phyloP scores from a whole-genome alignment of 2,797 vertebrate species.

The Phataginus tetradactyla region DNA sequence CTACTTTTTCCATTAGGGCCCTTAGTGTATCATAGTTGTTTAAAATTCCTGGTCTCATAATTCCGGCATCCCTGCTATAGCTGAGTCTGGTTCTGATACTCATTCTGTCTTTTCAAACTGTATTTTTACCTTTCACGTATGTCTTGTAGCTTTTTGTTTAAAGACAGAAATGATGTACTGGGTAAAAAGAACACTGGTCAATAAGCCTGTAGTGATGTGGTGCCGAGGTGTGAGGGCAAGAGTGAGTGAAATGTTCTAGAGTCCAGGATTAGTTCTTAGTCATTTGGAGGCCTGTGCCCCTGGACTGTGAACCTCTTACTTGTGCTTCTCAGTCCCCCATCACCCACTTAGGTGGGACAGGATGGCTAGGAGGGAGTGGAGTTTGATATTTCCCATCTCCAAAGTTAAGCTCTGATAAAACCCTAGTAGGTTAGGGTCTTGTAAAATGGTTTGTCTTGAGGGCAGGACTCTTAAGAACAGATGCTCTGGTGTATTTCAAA shows the following conservation, averaged over 20 bases:
- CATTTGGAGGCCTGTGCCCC: not conserved
- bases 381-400: not conserved
- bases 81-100: not conserved
- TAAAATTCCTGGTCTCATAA: not conserved
- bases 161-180: not conserved
- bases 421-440: not conserved
- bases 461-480: not conserved
- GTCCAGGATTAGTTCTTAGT: not conserved
- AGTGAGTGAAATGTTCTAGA: fast-evolving
- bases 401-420: not conserved
- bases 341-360: not conserved
- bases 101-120: not conserved
- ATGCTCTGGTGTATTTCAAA: not conserved
- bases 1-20: not conserved
- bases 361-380: too few species aligned
- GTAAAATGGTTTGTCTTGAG: not conserved
- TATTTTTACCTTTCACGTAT: not conserved
- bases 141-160: not conserved
- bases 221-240: not conserved
- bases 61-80: not conserved
- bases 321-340: not conserved
- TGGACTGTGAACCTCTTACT: not conserved
- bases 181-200: not conserved
- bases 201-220: not conserved
- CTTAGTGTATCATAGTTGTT: not conserved